phyloP scores from a whole-genome alignment of 1,140 invertebrate species.

The Penaeus vannamei region DNA sequence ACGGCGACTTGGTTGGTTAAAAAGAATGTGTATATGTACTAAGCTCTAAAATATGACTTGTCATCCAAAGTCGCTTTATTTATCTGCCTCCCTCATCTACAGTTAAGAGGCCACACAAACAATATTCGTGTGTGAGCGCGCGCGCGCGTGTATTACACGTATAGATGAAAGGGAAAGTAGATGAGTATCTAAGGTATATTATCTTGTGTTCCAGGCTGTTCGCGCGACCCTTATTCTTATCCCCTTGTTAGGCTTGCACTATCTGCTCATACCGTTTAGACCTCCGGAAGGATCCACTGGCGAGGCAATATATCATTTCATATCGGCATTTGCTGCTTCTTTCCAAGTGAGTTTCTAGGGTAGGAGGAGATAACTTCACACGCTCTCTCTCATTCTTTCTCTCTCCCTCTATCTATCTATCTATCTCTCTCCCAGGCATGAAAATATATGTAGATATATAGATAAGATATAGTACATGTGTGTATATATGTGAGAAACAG shows the following conservation, averaged over 20 bases:
- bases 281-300: constrained; percentile 75
- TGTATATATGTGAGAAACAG: too few relatives aligned
- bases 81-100: too few relatives aligned
- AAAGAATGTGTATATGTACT: too few relatives aligned
- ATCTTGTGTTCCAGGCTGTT: constrained; percentile 70
- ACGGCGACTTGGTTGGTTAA: too few relatives aligned
- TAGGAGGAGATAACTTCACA: neutral
- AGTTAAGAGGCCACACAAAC: too few relatives aligned
- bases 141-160: too few relatives aligned
- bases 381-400: neutral
- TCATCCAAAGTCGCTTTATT: too few relatives aligned
- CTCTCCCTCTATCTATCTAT: neutral
- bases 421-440: neutral
- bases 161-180: too few relatives aligned
- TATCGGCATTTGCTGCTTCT: constrained; percentile 87
- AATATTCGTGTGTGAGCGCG: too few relatives aligned
- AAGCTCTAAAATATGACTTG: too few relatives aligned
- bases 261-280: constrained; percentile 75
- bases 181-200: too few relatives aligned
- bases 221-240: constrained; percentile 76
- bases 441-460: too few relatives aligned
- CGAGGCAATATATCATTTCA: constrained; percentile 85
- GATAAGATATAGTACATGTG: neutral
- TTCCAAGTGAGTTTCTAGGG: constrained; percentile 81
- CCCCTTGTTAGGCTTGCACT: constrained; percentile 76